Conservation (phyloP, 2,888 invertebrate genomes). For the Hybos culiciformis region DNA sequence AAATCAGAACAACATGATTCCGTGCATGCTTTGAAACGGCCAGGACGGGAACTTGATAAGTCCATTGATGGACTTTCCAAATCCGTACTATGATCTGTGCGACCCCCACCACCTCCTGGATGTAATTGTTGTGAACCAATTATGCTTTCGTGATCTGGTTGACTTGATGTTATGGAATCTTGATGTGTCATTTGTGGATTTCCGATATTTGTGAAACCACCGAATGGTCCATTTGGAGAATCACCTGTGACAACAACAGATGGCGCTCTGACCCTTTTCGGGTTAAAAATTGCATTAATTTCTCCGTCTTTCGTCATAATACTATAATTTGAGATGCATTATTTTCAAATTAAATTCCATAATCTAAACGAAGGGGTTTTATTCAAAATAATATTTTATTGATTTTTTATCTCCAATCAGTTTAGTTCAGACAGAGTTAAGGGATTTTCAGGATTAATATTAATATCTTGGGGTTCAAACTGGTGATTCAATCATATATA, state of each 20-base stretch:
- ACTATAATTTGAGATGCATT: neutral
- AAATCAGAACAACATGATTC: conserved; percentile 68
- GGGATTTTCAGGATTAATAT: no score
- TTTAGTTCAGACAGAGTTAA: no score
- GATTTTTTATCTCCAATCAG: no score
- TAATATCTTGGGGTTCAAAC: no score
- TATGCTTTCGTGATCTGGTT: conserved; percentile 39
- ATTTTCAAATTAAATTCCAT: no score
- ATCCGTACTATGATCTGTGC: conserved; percentile 20
- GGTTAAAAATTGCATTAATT: conserved; percentile 70
- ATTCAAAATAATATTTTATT: no score
- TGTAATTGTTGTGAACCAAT: conserved; percentile 5
- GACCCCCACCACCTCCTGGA: conserved; percentile 9
- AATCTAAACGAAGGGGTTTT: no score
- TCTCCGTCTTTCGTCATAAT: conserved; percentile 58
- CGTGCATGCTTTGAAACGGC: conserved; percentile 42
- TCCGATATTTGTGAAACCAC: conserved; percentile 37
- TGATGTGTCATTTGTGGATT: conserved; percentile 40
- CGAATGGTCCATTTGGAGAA: conserved; percentile 39
- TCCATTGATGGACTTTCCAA: conserved; percentile 23
- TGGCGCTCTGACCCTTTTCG: conserved; percentile 52
- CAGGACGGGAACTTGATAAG: conserved; percentile 23
- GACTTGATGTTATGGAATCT: conserved; percentile 45
- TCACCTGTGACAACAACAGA: conserved; percentile 57
- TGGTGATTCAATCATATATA: no score